Conservation (phyloP, 2,888 invertebrate species). For the Xanthorhoe spadicearia region DNA sequence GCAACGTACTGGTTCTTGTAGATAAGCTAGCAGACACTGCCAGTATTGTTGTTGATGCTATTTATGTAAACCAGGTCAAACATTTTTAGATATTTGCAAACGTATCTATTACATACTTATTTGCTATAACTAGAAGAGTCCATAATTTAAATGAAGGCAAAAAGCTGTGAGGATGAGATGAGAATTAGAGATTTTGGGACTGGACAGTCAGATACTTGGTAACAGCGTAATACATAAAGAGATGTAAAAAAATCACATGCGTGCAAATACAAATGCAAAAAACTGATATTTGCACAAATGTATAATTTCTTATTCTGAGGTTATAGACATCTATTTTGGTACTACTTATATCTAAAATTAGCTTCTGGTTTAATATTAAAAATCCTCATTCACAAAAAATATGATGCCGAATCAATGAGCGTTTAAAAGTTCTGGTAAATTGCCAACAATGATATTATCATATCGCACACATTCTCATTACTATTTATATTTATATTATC, state of each 20-base stretch:
- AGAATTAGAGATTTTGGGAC: too few species aligned
- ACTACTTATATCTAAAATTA: neutral
- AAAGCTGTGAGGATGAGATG: too few species aligned
- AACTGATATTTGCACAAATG: too few species aligned
- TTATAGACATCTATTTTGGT: neutral
- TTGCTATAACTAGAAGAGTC: too few species aligned
- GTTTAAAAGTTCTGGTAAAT: constrained; percentile 8
- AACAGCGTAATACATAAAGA: too few species aligned
- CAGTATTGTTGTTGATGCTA: constrained; percentile 36
- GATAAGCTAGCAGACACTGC: constrained; percentile 34
- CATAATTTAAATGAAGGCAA: too few species aligned
- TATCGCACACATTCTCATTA: constrained; percentile 3
- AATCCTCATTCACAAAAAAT: constrained; percentile 12
- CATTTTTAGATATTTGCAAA: constrained; percentile 31
- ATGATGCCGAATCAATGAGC: constrained; percentile 12
- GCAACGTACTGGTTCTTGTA: constrained; percentile 32
- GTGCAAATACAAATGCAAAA: too few species aligned
- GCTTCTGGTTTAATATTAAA: neutral
- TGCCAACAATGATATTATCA: constrained; percentile 9
- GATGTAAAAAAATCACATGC: too few species aligned
- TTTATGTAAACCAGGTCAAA: constrained; percentile 37
- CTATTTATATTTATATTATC: neutral
- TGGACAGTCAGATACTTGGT: too few species aligned
- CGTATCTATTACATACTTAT: neutral
- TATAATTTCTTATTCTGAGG: neutral